phyloP scores from a whole-genome alignment of 2,888 invertebrate genomes.

The Acronicta psi region DNA sequence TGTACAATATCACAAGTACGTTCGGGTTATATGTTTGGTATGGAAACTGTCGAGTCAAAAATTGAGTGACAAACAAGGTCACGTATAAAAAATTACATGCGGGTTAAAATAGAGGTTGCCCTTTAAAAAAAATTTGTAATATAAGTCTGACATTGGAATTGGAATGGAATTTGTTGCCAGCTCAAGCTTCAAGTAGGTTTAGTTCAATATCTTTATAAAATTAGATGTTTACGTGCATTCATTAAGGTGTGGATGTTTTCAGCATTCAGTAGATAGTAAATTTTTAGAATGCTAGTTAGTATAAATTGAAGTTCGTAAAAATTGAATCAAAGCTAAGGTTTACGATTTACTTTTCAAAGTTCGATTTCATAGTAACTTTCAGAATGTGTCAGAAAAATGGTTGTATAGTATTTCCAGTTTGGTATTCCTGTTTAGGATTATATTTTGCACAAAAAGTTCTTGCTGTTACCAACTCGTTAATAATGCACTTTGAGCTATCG shows the following conservation, averaged over 20 bases:
- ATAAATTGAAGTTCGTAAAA: conserved; percentile 82
- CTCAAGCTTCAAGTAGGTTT: conserved; percentile 77
- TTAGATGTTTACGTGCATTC: conserved; percentile 86
- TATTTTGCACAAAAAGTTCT: conserved; percentile 61
- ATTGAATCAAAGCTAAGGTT: conserved; percentile 62
- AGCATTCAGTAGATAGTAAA: conserved; percentile 88
- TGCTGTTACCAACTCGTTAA: conserved; percentile 72
- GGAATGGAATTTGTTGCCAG: conserved; percentile 78
- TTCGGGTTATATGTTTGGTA: neutral
- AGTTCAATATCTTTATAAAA: conserved; percentile 84
- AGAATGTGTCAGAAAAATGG: conserved; percentile 54
- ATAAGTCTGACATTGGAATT: conserved; percentile 69
- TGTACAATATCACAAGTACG: conserved; percentile 4
- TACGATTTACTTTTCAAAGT: conserved; percentile 38
- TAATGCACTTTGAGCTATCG: conserved; percentile 78
- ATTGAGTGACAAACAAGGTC: neutral
- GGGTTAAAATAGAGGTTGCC: conserved; percentile 8
- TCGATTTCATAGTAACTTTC: conserved; percentile 42
- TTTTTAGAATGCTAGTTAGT: conserved; percentile 89
- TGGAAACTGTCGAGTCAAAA: neutral
- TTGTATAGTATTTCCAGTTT: conserved; percentile 60
- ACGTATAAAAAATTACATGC: conserved; percentile 1
- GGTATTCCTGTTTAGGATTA: conserved; percentile 53
- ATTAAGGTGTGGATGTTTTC: conserved; percentile 80
- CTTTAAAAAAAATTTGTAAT: conserved; percentile 15